phyloP scores from a whole-genome alignment of 2,888 invertebrate genomes.

The Terebella lapidaria region DNA sequence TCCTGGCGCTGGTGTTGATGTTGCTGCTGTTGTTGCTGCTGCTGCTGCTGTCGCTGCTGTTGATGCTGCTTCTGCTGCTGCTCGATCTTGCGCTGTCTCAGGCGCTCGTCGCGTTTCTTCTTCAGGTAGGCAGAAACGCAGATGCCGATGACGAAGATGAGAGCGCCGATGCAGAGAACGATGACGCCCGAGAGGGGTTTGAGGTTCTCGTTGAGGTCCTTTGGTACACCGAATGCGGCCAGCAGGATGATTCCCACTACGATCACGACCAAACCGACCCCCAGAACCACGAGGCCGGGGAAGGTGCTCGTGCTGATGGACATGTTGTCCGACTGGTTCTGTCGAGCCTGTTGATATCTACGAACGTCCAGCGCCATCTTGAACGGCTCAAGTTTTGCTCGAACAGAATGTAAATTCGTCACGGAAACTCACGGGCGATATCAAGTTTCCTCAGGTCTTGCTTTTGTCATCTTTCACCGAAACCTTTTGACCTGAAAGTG shows the following conservation, averaged over 20 bases:
- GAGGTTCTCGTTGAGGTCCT: background rate
- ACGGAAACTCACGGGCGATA: too few relatives aligned
- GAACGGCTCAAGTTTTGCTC: too few relatives aligned
- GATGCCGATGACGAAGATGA: background rate
- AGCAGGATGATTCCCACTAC: conserved; percentile 3
- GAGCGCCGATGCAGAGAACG: background rate
- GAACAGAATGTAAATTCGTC: too few relatives aligned
- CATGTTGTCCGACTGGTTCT: background rate
- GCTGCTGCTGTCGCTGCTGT: conserved; percentile 2
- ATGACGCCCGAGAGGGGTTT: background rate
- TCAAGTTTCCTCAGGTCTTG: too few relatives aligned
- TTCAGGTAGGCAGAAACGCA: background rate
- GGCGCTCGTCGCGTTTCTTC: background rate
- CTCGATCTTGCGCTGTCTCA: background rate
- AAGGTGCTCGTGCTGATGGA: background rate
- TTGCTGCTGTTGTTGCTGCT: background rate
- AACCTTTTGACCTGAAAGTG: too few relatives aligned
- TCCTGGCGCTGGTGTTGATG: too few relatives aligned
- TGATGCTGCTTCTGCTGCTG: background rate
- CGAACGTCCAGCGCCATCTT: conserved; percentile 4
- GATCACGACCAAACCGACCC: conserved; percentile 2
- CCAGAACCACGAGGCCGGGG: conserved; percentile 3
- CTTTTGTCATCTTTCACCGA: too few relatives aligned
- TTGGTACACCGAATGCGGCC: conserved; percentile 5
- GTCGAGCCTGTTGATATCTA: background rate